A percentile compares a stretch with the other conserved stretches of the same genome.
phyloP scores from a whole-genome alignment of 2,888 invertebrate species.

The Shargacucullia verbasci region DNA sequence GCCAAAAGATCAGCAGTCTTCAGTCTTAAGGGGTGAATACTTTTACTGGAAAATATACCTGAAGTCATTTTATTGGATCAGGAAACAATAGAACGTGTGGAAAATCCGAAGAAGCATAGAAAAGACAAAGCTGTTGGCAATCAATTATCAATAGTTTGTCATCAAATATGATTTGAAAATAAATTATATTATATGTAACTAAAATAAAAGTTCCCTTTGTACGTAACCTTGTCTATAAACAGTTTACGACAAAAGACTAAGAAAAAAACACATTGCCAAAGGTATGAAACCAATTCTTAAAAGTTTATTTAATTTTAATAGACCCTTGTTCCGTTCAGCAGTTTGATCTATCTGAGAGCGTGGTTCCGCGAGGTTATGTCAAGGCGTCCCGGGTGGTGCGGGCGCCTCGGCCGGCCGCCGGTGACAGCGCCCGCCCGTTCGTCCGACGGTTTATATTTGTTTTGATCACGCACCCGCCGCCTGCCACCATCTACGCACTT shows the following conservation, averaged over 20 bases:
- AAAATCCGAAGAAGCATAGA: too few relatives aligned
- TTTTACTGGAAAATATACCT: too few relatives aligned
- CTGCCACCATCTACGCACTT: slow-evolving; percentile 71
- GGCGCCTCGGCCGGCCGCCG: slow-evolving; percentile 44
- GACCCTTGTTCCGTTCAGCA: background rate
- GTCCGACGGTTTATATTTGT: slow-evolving; percentile 73
- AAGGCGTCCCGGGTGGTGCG: slow-evolving; percentile 19
- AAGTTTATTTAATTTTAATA: slow-evolving; percentile 23
- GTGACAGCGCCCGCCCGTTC: slow-evolving; percentile 63
- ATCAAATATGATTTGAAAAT: background rate
- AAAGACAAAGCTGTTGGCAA: too few relatives aligned
- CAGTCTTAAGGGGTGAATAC: background rate
- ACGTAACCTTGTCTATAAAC: slow-evolving; percentile 11
- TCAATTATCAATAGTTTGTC: background rate
- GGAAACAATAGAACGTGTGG: too few relatives aligned
- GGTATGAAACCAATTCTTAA: slow-evolving; percentile 9
- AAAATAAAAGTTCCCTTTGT: too few relatives aligned
- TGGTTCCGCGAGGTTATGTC: slow-evolving; percentile 3
- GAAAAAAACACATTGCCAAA: slow-evolving; percentile 14
- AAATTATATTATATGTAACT: too few relatives aligned
- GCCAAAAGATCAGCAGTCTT: slow-evolving; percentile 2
- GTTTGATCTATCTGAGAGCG: background rate
- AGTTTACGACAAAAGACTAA: slow-evolving; percentile 1
- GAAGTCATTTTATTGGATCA: too few relatives aligned
- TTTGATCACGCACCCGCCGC: slow-evolving; percentile 71